Percentiles rank a stretch among this genome's conserved stretches.
Conservation (phyloP, 1,140 invertebrate species). For the Drosophila melanogaster region DNA sequence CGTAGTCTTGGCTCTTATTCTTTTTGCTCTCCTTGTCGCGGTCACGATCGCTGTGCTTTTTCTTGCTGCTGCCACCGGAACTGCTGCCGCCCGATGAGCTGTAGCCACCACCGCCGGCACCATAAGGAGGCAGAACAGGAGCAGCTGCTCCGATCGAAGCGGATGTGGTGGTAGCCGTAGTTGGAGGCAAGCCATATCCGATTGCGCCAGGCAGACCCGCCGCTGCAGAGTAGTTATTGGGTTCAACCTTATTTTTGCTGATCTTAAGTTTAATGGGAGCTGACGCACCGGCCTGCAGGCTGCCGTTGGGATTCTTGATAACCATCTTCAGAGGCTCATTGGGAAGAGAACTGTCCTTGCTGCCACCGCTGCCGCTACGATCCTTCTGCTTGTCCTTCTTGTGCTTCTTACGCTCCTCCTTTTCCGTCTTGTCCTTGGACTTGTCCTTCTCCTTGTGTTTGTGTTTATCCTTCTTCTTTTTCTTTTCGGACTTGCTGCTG, state of each 20-base stretch:
- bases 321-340: slow-evolving; percentile 66
- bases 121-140: slow-evolving; percentile 41
- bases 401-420: slow-evolving; percentile 87
- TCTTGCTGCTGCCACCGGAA: slow-evolving; percentile 75
- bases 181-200: slow-evolving; percentile 29
- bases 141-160: neutral
- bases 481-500: slow-evolving; percentile 84
- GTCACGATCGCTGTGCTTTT: slow-evolving; percentile 86
- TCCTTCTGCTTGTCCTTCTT: slow-evolving; percentile 87
- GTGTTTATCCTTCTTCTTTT: slow-evolving; percentile 88
- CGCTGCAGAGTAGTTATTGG: slow-evolving; percentile 57
- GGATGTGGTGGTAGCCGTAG: slow-evolving; percentile 3
- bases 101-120: slow-evolving; percentile 13
- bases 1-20: slow-evolving; percentile 75
- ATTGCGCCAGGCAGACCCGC: slow-evolving; percentile 35
- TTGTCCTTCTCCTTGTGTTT: slow-evolving; percentile 89
- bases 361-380: slow-evolving; percentile 83
- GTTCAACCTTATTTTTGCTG: slow-evolving; percentile 86
- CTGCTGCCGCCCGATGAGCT: slow-evolving; percentile 44
- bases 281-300: slow-evolving; percentile 46
- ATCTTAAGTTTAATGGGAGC: slow-evolving; percentile 87
- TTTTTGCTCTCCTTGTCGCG: slow-evolving; percentile 83
- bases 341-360: slow-evolving; percentile 70
- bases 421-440: slow-evolving; percentile 85
- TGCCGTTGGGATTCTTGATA: slow-evolving; percentile 67